phyloP scores from a whole-genome alignment of 2,113 vertebrate species.

The Prochilodus magdalenae region DNA sequence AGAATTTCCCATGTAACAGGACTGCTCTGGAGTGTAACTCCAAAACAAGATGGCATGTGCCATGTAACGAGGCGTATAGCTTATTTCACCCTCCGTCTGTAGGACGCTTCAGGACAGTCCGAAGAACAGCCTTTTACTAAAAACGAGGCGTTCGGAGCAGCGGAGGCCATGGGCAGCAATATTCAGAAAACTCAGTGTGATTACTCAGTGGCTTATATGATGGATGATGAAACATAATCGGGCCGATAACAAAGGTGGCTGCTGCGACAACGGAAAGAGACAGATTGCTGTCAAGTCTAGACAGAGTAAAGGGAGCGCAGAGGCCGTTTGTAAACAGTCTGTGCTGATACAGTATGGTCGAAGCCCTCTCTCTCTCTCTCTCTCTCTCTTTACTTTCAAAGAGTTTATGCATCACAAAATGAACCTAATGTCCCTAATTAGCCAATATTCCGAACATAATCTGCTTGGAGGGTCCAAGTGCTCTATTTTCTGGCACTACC shows the following conservation, averaged over 20 bases:
- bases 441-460: no score
- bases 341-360: not conserved
- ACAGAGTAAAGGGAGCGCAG: not conserved
- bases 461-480: no score
- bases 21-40: no score
- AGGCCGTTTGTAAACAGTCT: not conserved
- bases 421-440: no score
- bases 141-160: not conserved
- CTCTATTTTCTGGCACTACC: no score
- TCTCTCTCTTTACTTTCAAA: not conserved
- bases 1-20: no score
- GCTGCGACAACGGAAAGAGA: constrained; percentile 22
- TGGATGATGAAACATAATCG: constrained; percentile 24
- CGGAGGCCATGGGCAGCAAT: constrained; percentile 19
- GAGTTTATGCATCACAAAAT: no score
- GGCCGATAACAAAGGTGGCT: not conserved
- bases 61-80: no score
- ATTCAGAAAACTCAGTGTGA: not conserved
- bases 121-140: not conserved
- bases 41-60: no score
- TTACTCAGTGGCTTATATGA: constrained; percentile 5
- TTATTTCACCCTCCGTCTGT: no score
- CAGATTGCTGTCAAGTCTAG: constrained; percentile 15
- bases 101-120: no score
- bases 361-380: no score